Evolutionary conservation across 92 coral and sea anemone species (phyloP), one percentile per base, ranked within the genome.

Genomic region (Epizoanthus scotinus): DNA sequence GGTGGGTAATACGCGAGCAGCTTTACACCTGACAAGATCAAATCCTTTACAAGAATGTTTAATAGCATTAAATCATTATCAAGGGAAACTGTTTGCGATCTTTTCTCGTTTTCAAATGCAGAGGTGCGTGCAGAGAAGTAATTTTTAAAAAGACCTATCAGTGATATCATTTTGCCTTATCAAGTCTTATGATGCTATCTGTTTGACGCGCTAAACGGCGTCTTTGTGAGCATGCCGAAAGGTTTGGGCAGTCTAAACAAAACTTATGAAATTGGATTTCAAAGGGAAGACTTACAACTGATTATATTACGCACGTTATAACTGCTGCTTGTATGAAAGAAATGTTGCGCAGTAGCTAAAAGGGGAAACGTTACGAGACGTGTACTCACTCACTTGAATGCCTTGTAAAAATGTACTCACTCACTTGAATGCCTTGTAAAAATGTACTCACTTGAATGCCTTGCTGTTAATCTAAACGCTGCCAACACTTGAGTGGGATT

Each of bases 151-250:
- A 53, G 62, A 50, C 38, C 13, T 29, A 52, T 71, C 26, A 52
- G 36, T 31, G 2, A 38, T 34, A 34, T 34, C 2, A 34, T 40
- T 58, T 38, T 52, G 27, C 22, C 20, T 29, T 25, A 25, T 71
- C 62, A 38, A 22, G 54, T 25, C 25, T 52, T 71, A 6, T 24
- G 61, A 71, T 71, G 77, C 26, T 71, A 52, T 50, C 77, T 20
- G n/a, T 40, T 71, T 24, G 15, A 49, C 22, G 29, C 54, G 27
- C 2, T 50, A 71, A 52, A 71, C 77, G 62, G 42, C 7, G 22
- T 52, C 77, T 71, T 71, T 71, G 77, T 71, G 24, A 9, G 26
- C 24, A 34, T 50, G 77, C 77, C 62, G 77, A 71, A 71, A 71
- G 40, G 22, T 13, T 49, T 52, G 40, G 5, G 28, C 42, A 27